Evolutionary conservation across 2,113 vertebrate species (phyloP), one percentile per base, ranked within the genome.

Genomic region (Arizona elegans): DNA sequence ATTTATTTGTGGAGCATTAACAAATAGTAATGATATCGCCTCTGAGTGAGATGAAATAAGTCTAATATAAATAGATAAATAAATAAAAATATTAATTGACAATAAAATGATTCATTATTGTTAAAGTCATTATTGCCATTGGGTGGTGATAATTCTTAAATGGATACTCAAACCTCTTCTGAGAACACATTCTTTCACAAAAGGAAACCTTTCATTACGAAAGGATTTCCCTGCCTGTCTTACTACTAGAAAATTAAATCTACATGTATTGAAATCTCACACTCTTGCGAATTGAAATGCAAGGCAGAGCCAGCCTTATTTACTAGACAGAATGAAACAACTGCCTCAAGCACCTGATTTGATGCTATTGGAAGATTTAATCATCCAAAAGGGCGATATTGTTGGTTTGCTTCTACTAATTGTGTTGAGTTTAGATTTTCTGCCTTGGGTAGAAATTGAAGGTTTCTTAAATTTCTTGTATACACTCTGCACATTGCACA

Each of bases 161-260:
- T 81, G 17, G 10, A 59, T 91, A 15, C 54, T 38, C 58, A 87
- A 38, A 13, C 50, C n/a, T 9, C 2, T 59, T 33, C 21, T 62
- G 75, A 23, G 38, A 85, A 59, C 12, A 13, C 17, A 8, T 10
- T 12, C 12, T 38, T 54, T 88, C 59, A 87, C 23, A 19, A 88
- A 23, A 0, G 1, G 0, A 6, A 56, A 0, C 15, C 56, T n/a
- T 59, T 29, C 12, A 5, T 52, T 33, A 65, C 3, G 19, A 62
- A n/a, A 91, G 12, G 54, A 52, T 52, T 92, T 87, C 58, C 65
- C 11, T 88, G 19, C 15, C 56, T 47, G 54, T 1, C n/a, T n/a
- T 70, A 52, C 6, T 54, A 29, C 26, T 88, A 23, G 54, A 81
- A 81, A 81, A 81, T 43, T 81, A 81, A 81, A 81, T 13, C 26